phyloP scores from a whole-genome alignment of 1,140 invertebrate genomes.

The Caerostris darwini region DNA sequence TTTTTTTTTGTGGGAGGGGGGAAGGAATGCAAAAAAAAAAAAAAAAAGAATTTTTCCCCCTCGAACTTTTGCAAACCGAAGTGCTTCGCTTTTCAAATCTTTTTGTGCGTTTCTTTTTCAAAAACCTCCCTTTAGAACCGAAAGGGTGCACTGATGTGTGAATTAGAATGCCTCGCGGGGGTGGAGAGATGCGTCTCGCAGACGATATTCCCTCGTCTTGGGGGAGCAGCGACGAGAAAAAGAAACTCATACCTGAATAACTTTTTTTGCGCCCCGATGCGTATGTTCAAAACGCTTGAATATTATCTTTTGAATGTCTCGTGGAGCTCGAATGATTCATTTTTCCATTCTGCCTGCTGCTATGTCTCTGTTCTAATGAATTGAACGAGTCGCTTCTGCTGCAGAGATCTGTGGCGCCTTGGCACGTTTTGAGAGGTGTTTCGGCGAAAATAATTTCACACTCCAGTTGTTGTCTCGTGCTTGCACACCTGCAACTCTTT shows the following conservation, averaged over 20 bases:
- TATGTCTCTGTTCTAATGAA: too few relatives aligned
- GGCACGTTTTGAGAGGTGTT: too few relatives aligned
- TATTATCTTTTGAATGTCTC: too few relatives aligned
- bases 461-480: too few relatives aligned
- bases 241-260: background rate
- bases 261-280: too few relatives aligned
- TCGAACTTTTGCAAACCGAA: slow-evolving; percentile 21
- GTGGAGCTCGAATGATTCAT: too few relatives aligned
- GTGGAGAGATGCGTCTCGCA: background rate
- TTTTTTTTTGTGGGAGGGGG: background rate
- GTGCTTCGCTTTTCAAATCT: background rate
- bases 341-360: too few relatives aligned
- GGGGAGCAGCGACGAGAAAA: background rate
- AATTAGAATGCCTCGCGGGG: slow-evolving; percentile 32
- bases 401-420: too few relatives aligned
- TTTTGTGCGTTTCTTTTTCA: background rate
- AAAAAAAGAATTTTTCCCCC: background rate
- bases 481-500: too few relatives aligned
- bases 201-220: background rate
- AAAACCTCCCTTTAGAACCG: background rate
- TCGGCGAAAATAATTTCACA: too few relatives aligned
- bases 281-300: too few relatives aligned
- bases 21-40: background rate
- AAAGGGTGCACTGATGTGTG: background rate
- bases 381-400: too few relatives aligned